Base-by-base conservation (phyloP, 2,888 invertebrate genomes). In the Brachypalpus laphriformis region DNA sequence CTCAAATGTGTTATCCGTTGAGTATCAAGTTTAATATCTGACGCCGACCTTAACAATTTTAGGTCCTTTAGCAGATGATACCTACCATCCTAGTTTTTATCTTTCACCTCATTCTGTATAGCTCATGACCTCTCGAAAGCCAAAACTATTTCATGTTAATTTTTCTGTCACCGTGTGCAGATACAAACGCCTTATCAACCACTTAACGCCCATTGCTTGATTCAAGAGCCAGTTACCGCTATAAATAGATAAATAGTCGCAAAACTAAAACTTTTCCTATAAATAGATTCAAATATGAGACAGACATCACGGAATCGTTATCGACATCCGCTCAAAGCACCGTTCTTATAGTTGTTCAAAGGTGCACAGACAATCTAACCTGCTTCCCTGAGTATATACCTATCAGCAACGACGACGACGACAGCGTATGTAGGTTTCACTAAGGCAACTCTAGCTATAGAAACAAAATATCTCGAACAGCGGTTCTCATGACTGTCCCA, bases 321-420 rank as follows among this genome's bases (percentile, higher is more conserved):
- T 74, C 70, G 74, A 83, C 68, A 74, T 83, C 74, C 78, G 82
- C 56, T 68, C 31, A 47, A 78, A 65, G 66, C 68, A 78, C 78
- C 77, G 82, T 83, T 80, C 57, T 37, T 61, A 47, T 47, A 56
- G 57, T 37, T 63, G 37, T 40, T 28, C 65, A 14, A 18, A 57
- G 31, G 25, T 9, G 16, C 45, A 28, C 28, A 68, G 47, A 71
- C 49, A 76, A 70, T 25, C 37, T 47, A 74, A 80, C 81, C 80
- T 54, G 54, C 74, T 81, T 74, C 28, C 25, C 47, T 18, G 40
- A 34, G 14, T 59, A 20, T 28, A n/a, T 31, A 22, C 6, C 34
- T 25, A 2, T 25, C n/a, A n/a, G n/a, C n/a, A n/a, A n/a, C n/a
- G n/a, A n/a, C n/a, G n/a, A n/a, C n/a, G n/a, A 6, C 45, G 28